phyloP scores from a whole-genome alignment of 53 echinoderm and acorn worm genomes.

The Glandiceps talaboti region DNA sequence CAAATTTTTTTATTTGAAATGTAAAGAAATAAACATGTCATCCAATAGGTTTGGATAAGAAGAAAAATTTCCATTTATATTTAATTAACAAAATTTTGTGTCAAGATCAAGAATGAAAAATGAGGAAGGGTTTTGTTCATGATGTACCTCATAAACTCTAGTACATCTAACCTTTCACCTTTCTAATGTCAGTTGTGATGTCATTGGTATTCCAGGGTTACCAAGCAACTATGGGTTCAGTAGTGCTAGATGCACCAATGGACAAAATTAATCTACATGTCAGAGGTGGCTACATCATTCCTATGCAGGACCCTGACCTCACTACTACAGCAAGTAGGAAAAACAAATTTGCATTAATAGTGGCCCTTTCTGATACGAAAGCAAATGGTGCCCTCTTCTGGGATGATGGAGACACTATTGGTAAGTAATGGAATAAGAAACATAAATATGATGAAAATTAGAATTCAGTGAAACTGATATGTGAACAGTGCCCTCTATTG shows the following conservation, averaged over 20 bases:
- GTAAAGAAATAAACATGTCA: not conserved
- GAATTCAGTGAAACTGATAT: no score
- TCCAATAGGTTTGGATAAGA: not conserved
- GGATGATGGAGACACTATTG: slow-evolving; percentile 90
- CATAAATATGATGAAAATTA: no score
- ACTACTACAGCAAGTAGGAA: slow-evolving; percentile 43
- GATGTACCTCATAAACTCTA: not conserved
- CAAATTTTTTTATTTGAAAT: no score
- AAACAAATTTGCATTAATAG: slow-evolving; percentile 41
- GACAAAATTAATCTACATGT: slow-evolving; percentile 55
- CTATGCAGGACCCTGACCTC: slow-evolving; percentile 70
- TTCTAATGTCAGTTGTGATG: not conserved
- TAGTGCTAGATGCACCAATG: slow-evolving; percentile 23
- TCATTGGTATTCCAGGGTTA: not conserved
- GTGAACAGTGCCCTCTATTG: no score
- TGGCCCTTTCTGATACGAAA: slow-evolving; percentile 18
- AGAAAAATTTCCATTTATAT: no score
- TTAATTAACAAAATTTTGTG: no score
- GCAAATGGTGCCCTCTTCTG: slow-evolving; percentile 66
- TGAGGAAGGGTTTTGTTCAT: not conserved
- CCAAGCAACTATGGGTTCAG: not conserved
- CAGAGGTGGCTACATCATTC: slow-evolving; percentile 68
- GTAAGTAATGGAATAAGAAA: no score
- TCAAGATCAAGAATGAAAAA: no score
- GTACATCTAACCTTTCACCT: not conserved